A percentile compares a stretch with the other conserved stretches of the same genome.
phyloP scores from a whole-genome alignment of 2,797 vertebrate genomes.

The Hoplostethus mediterraneus region DNA sequence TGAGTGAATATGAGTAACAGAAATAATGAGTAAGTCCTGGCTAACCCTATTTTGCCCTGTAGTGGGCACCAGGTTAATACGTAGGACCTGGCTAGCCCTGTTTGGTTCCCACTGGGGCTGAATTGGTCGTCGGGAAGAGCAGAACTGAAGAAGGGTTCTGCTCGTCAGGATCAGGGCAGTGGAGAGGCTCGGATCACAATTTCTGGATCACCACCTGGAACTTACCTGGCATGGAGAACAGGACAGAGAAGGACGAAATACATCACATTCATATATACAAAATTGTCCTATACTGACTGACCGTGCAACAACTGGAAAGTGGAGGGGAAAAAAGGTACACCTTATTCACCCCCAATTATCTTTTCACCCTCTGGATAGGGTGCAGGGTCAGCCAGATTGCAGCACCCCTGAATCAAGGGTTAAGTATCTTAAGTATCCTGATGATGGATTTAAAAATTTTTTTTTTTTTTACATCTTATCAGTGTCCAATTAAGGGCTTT shows the following conservation, averaged over 20 bases:
- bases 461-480: too few relatives aligned
- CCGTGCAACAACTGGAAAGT: too few relatives aligned
- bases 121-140: constrained; percentile 2
- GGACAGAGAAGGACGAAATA: not conserved
- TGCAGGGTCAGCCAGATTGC: too few relatives aligned
- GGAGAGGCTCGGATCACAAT: constrained; percentile 64
- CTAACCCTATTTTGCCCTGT: not conserved
- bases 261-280: too few relatives aligned
- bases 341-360: too few relatives aligned
- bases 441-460: too few relatives aligned
- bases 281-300: too few relatives aligned
- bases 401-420: too few relatives aligned
- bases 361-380: too few relatives aligned
- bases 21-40: not conserved
- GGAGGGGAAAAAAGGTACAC: too few relatives aligned
- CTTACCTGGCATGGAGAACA: constrained; percentile 86
- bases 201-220: constrained; percentile 90
- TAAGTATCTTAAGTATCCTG: too few relatives aligned
- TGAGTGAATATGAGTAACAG: constrained; percentile 1
- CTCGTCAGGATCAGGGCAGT: constrained; percentile 14
- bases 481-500: too few relatives aligned
- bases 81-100: constrained; percentile 4
- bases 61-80: constrained; percentile 13
- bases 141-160: not conserved
- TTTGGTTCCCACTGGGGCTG: constrained; percentile 18